These are phyloP conservation scores for Myrmecobius fasciatus DNA, from an alignment of 2,113 vertebrate species.

Conservation along the genomic window DNA sequence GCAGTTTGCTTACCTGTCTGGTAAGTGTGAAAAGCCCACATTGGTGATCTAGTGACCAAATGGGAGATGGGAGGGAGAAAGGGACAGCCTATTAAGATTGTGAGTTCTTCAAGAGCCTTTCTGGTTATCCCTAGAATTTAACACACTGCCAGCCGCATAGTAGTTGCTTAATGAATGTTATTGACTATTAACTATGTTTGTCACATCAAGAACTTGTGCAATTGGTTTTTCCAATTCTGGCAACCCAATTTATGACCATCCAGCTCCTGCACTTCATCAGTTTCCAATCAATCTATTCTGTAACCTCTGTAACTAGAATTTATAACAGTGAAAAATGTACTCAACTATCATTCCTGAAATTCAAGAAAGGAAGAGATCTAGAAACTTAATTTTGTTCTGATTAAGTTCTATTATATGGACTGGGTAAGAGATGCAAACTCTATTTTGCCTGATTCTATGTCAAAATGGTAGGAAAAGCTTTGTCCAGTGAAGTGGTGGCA, in stretches of 20 bases:
- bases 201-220: not conserved
- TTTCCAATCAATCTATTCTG: not conserved
- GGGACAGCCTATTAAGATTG: not conserved
- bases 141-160: not conserved
- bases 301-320: not conserved
- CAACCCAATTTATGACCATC: not conserved
- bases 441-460: not conserved
- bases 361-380: not conserved
- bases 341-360: not conserved
- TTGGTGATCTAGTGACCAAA: rapidly evolving
- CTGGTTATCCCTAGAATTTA: not conserved
- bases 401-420: not conserved
- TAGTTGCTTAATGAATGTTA: not conserved
- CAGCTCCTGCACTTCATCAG: not conserved
- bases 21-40: slow-evolving; percentile 78
- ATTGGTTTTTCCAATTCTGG: not conserved
- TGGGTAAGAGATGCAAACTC: not conserved
- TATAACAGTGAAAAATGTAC: not conserved
- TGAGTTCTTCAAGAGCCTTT: not conserved
- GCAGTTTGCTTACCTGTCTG: slow-evolving; percentile 95
- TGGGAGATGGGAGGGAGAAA: not conserved
- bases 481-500: not conserved
- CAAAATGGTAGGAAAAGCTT: not conserved
- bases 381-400: not conserved
- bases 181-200: not conserved